Percentiles rank a stretch among this genome's conserved stretches.
Conservation (phyloP, 2,113 vertebrate genomes). For the Pomatostomus ruficeps region DNA sequence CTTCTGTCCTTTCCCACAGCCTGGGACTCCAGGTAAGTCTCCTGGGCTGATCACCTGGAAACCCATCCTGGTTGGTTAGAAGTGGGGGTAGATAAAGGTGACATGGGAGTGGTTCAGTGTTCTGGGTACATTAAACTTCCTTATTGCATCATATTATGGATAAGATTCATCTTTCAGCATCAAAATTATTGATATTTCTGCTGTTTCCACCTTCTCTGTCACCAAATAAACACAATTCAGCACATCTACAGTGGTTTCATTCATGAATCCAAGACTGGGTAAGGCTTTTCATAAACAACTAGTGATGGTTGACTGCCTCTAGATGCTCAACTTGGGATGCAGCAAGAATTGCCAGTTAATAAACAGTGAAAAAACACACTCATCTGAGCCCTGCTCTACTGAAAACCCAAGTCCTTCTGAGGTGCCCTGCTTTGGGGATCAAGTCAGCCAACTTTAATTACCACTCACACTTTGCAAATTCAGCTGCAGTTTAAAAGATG, state of each 20-base stretch:
- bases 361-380: not conserved
- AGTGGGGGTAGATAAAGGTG: not conserved
- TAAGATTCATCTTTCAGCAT: not conserved
- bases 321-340: not conserved
- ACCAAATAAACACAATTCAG: not conserved
- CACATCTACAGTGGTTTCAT: not conserved
- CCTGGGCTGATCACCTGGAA: not conserved
- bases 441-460: not conserved
- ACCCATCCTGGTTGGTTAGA: not conserved
- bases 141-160: not conserved
- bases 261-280: not conserved
- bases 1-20: not conserved
- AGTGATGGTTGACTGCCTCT: not conserved
- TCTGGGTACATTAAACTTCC: not conserved
- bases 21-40: not conserved
- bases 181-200: not conserved
- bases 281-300: not conserved
- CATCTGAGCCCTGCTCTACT: not conserved
- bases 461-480: not conserved
- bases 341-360: not conserved
- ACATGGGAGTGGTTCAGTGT: accelerated
- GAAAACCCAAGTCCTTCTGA: not conserved
- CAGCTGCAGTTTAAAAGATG: not conserved
- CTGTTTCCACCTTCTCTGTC: not conserved
- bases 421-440: not conserved